Evolutionary conservation across 2,888 invertebrate species (phyloP).

Genomic region (Ornithoptera alexandrae): DNA sequence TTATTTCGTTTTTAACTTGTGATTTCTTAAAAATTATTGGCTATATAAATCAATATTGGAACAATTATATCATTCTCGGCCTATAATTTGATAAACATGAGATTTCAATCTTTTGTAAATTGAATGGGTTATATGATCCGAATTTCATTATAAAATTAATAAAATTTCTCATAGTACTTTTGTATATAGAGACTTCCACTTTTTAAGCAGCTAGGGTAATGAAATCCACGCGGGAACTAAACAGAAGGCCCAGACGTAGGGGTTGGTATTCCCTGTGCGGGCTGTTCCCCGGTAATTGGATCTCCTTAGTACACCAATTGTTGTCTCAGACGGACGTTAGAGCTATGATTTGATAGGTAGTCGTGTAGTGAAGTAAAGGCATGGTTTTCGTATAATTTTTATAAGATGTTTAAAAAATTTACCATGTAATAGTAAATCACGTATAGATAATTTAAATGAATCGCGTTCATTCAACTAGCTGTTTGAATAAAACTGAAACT

Average conservation of each 20-base stretch:
- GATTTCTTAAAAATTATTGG: not conserved
- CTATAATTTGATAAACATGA: not conserved
- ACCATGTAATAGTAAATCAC: not conserved
- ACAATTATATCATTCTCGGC: not conserved
- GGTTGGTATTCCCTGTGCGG: constrained; percentile 7
- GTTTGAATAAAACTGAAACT: no score
- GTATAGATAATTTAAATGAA: not conserved
- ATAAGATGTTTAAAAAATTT: no score
- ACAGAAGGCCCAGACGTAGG: constrained; percentile 19
- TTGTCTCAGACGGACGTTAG: constrained; percentile 11
- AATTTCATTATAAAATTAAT: not conserved
- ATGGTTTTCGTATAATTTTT: not conserved
- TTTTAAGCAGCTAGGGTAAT: not conserved
- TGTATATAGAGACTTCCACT: not conserved
- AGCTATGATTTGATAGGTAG: constrained; percentile 9
- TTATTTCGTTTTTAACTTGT: not conserved
- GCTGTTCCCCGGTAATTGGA: constrained; percentile 18
- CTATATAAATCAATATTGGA: not conserved
- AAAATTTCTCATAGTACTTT: not conserved
- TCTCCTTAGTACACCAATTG: constrained; percentile 19
- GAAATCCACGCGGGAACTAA: constrained; percentile 10
- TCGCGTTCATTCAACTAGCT: no score
- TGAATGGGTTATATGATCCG: no score
- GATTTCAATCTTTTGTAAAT: no score
- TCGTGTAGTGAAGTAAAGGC: not conserved